Conservation (phyloP, 2,113 vertebrate genomes). For the Callospermophilus lateralis region DNA sequence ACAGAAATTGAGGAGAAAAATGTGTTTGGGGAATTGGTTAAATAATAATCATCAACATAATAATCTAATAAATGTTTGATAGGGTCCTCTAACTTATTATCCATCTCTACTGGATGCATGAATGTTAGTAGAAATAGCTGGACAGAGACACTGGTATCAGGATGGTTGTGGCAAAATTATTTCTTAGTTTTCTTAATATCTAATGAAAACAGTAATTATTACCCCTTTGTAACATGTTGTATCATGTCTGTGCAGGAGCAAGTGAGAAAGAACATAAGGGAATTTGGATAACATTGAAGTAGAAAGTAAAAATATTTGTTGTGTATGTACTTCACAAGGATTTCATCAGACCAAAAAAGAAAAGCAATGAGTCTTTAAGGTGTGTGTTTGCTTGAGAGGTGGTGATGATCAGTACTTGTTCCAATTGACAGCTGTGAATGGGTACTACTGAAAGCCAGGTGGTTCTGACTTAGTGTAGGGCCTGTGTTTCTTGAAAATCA, state of each 20-base stretch:
- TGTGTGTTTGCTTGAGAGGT: not conserved
- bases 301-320: not conserved
- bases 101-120: not conserved
- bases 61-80: not conserved
- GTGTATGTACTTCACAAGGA: not conserved
- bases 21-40: not conserved
- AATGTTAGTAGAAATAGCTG: not conserved
- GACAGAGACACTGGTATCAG: not conserved
- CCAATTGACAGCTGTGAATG: not conserved
- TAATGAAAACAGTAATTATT: not conserved
- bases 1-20: not conserved
- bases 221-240: not conserved
- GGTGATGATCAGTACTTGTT: not conserved
- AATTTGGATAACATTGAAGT: not conserved
- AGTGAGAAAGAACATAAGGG: not conserved
- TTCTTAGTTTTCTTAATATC: not conserved
- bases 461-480: not conserved
- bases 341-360: not conserved
- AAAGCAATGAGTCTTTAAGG: not conserved
- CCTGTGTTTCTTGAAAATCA: not conserved
- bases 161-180: not conserved
- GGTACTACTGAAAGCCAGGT: rapidly evolving
- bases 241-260: no score
- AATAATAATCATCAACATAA: not conserved
- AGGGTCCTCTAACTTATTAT: not conserved